These are phyloP conservation scores for Dryocosmus kuriphilus DNA, from an alignment of 2,888 invertebrate species.

Conservation along the genomic window DNA sequence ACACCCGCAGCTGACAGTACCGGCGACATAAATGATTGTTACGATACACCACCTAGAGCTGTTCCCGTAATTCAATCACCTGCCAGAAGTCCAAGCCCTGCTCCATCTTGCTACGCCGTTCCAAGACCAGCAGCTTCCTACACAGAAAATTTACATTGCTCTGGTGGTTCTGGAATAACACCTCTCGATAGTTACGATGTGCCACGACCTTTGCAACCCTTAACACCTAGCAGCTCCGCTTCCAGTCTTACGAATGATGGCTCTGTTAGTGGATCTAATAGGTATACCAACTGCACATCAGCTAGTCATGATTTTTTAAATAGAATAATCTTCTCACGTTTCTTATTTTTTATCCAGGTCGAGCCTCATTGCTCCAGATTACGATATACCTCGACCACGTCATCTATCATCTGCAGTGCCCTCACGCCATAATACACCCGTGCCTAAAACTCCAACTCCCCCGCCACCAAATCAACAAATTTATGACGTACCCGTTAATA, in stretches of 20 bases:
- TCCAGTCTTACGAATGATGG: constrained; percentile 83
- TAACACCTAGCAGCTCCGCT: constrained; percentile 84
- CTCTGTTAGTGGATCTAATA: constrained; percentile 79
- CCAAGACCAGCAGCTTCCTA: constrained; percentile 73
- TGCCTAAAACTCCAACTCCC: constrained; percentile 65
- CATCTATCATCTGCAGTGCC: constrained; percentile 67
- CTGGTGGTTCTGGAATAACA: constrained; percentile 69
- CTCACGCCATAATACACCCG: constrained; percentile 69
- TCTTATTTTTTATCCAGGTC: constrained; percentile 68
- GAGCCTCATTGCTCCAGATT: constrained; percentile 82
- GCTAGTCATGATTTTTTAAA: neutral
- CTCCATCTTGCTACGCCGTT: constrained; percentile 77
- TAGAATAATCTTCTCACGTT: too few species aligned
- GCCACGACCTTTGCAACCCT: constrained; percentile 82
- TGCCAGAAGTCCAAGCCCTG: constrained; percentile 79
- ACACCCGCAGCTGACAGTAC: constrained; percentile 67
- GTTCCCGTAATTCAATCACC: constrained; percentile 81
- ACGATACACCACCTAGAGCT: constrained; percentile 83
- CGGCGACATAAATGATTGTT: constrained; percentile 77
- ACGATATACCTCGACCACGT: constrained; percentile 83
- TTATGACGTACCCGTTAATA: constrained; percentile 83
- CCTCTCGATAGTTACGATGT: constrained; percentile 82
- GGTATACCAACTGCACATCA: constrained; percentile 69
- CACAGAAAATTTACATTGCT: constrained; percentile 74
- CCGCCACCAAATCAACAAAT: constrained; percentile 74